A percentile compares a stretch with the other conserved stretches of the same genome.
phyloP scores from a whole-genome alignment of 2,888 invertebrate species.

The Dicyrtoma fusca region DNA sequence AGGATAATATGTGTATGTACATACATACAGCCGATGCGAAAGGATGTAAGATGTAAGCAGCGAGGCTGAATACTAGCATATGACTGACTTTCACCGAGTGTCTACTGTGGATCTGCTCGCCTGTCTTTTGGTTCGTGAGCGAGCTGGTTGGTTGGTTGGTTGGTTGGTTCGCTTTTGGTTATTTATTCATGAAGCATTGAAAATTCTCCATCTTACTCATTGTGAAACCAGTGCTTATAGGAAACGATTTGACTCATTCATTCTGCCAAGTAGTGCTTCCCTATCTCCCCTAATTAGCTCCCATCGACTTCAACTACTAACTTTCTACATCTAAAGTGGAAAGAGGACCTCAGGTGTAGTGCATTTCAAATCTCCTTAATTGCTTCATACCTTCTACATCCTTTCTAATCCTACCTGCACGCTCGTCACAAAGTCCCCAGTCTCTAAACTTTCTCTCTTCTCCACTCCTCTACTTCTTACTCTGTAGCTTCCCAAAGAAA shows the following conservation, averaged over 20 bases:
- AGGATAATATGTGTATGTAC: too few relatives aligned
- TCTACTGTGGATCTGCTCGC: too few relatives aligned
- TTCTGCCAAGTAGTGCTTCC: conserved; percentile 8
- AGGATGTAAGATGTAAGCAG: too few relatives aligned
- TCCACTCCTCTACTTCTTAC: background rate
- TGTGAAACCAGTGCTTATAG: too few relatives aligned
- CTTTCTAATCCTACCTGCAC: conserved; percentile 5
- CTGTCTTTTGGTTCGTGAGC: too few relatives aligned
- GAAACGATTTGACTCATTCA: conserved; percentile 7
- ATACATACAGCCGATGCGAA: too few relatives aligned
- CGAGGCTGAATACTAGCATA: too few relatives aligned
- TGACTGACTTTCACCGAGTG: too few relatives aligned
- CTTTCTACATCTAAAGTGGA: background rate
- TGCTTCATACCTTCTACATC: conserved; percentile 2
- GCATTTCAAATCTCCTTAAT: conserved; percentile 25
- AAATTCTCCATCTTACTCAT: background rate
- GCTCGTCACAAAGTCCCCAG: background rate
- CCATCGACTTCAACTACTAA: conserved; percentile 1
- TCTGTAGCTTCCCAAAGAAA: background rate
- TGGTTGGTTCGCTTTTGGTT: background rate
- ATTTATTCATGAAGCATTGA: conserved; percentile 4
- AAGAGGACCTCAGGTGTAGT: conserved; percentile 19
- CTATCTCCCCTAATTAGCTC: background rate
- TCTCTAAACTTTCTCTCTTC: background rate
- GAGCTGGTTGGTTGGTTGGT: background rate